Conservation (phyloP, 2,797 vertebrate genomes). For the Crenichthys baileyi region DNA sequence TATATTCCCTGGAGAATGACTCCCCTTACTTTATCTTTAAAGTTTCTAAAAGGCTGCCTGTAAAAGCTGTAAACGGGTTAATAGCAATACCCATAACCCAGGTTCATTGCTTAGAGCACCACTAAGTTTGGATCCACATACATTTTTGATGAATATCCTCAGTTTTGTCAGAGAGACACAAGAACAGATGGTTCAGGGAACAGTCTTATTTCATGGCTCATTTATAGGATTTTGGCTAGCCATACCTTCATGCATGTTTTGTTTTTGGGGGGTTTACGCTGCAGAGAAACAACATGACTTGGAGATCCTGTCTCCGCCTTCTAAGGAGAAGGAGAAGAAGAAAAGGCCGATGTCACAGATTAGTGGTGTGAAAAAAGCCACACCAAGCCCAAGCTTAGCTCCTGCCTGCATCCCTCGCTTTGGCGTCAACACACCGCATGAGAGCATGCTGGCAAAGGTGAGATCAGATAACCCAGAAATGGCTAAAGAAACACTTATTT, state of each 20-base stretch:
- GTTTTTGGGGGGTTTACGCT: slow-evolving; percentile 11
- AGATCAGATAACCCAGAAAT: neutral
- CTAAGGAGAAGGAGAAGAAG: slow-evolving; percentile 86
- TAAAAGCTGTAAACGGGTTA: neutral
- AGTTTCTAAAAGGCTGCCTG: neutral
- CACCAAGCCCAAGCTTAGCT: slow-evolving; percentile 75
- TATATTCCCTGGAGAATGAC: neutral
- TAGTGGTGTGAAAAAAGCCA: slow-evolving; percentile 84
- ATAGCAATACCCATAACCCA: no score
- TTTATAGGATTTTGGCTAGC: neutral
- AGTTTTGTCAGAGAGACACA: neutral
- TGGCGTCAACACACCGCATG: slow-evolving; percentile 87
- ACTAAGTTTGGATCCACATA: neutral
- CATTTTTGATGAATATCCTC: neutral
- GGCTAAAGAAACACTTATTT: slow-evolving; percentile 4
- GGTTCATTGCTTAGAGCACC: neutral
- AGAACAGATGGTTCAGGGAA: neutral
- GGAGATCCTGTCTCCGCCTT: slow-evolving; percentile 81
- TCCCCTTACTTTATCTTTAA: neutral
- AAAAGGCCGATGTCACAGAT: slow-evolving; percentile 89
- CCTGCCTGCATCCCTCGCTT: slow-evolving; percentile 85
- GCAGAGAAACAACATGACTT: slow-evolving; percentile 93
- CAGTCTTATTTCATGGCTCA: neutral
- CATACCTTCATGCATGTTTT: neutral
- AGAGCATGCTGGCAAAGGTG: slow-evolving; percentile 88